Base-by-base conservation (phyloP, 1,140 invertebrate species). In the Hycleus phaleratus region DNA sequence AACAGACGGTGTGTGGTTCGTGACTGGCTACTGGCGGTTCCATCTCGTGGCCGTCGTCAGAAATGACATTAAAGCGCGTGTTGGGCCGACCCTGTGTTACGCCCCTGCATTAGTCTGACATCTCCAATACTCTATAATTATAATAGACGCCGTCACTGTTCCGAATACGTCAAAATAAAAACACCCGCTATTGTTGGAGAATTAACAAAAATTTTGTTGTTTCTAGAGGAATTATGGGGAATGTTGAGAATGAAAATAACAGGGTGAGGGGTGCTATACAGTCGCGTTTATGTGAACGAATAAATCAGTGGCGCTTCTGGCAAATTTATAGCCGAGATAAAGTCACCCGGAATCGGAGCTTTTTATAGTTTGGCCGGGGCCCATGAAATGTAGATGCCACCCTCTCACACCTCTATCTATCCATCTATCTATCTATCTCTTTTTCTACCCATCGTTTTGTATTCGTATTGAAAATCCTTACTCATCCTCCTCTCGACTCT, bases 261-360 rank as follows among this genome's bases (percentile, higher is more conserved):
- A 18, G 48, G 43, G 47, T 47, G 40, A 45, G 44, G 38, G 42
- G 49, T 32, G 26, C 47, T 53, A 59, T 58, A 61, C 55, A 58
- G 44, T 58, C 58, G 61, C 71, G 70, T 73, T 73, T 73, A 73
- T 71, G 70, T 69, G 71, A 66, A 71, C 70, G 64, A 68, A 73
- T 73, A 73, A 73, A 73, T 73, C 72, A 73, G 72, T 63, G 66
- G 69, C 66, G 72, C 71, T 73, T 72, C 72, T 73, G 72, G 68
- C 71, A 71, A 73, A 73, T 73, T 73, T 73, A 73, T 73, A 63
- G 71, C 65, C 64, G 58, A 73, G 72, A 73, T 73, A 73, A 73
- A 73, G 72, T 73, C 72, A 72, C 61, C 66, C 71, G 60, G 67
- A 71, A 72, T 70, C 68, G 66, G 64, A 65, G 72, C 67, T 73